A percentile compares a stretch with the other conserved stretches of the same genome.
Conservation (phyloP, 2,113 vertebrate genomes). For the Stictonetta naevosa region DNA sequence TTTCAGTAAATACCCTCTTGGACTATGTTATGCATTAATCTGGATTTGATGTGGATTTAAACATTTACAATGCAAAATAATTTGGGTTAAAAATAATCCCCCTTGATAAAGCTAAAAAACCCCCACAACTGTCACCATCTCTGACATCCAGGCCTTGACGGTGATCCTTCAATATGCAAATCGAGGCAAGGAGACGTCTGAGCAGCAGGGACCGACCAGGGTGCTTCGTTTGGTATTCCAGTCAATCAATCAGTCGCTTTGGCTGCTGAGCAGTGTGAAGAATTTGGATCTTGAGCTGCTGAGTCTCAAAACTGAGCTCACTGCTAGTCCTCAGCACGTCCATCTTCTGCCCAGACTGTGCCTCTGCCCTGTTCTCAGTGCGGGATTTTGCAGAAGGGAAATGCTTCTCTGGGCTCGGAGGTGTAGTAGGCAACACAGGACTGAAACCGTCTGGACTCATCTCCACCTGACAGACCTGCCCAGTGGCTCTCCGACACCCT, state of each 20-base stretch:
- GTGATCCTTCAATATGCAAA: conserved; percentile 71
- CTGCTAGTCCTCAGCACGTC: neutral
- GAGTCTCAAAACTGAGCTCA: neutral
- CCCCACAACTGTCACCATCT: conserved; percentile 75
- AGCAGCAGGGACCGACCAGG: neutral
- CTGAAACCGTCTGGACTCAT: accelerated
- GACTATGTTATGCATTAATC: conserved; percentile 87
- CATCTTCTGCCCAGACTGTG: accelerated
- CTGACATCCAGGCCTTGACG: conserved; percentile 63
- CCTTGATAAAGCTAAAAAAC: conserved; percentile 78
- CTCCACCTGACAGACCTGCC: accelerated
- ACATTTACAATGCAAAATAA: conserved; percentile 99
- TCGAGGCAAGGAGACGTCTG: conserved; percentile 14
- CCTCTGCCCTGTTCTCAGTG: neutral
- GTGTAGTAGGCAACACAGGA: accelerated
- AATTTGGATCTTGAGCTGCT: neutral
- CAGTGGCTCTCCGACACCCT: neutral
- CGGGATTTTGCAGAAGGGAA: neutral
- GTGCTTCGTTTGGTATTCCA: neutral
- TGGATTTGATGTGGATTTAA: conserved; percentile 97
- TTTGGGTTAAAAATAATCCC: conserved; percentile 92
- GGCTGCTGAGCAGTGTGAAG: neutral
- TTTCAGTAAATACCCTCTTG: conserved; percentile 74
- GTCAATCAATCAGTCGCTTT: neutral
- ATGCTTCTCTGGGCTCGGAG: accelerated